Percentiles rank a stretch among this genome's conserved stretches.
phyloP scores from a whole-genome alignment of 2,888 invertebrate genomes.

The Yponomeuta plumbellus region DNA sequence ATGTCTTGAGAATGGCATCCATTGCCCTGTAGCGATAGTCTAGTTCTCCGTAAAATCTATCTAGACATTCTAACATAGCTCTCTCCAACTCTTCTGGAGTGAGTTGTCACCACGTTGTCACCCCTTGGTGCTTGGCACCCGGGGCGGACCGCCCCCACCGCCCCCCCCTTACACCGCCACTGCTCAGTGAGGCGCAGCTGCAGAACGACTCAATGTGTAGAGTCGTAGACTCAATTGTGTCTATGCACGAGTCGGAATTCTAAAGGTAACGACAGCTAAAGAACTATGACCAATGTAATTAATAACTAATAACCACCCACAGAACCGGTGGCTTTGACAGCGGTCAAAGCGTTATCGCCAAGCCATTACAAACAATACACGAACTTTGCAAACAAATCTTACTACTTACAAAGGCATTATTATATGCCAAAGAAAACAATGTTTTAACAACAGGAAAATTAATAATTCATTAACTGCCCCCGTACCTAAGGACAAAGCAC shows the following conservation, averaged over 20 bases:
- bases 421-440: not conserved
- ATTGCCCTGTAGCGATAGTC: too few relatives aligned
- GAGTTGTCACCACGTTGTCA: too few relatives aligned
- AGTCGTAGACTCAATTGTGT: not conserved
- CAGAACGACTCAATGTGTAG: slow-evolving; percentile 25
- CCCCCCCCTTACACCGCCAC: too few relatives aligned
- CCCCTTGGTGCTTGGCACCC: too few relatives aligned
- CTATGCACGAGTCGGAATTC: slow-evolving; percentile 36
- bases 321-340: not conserved
- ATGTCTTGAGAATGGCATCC: too few relatives aligned
- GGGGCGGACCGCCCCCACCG: too few relatives aligned
- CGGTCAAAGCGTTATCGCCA: not conserved
- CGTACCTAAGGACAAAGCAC: not conserved
- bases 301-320: not conserved
- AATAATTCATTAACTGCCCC: not conserved
- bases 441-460: not conserved
- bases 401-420: not conserved
- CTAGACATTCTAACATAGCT: too few relatives aligned
- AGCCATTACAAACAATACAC: not conserved
- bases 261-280: slow-evolving; percentile 41
- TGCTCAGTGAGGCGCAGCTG: slow-evolving; percentile 26
- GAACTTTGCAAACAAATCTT: not conserved
- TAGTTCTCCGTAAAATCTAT: too few relatives aligned
- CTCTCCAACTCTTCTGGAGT: too few relatives aligned
- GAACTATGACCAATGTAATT: slow-evolving; percentile 20